phyloP scores from a whole-genome alignment of 2,888 invertebrate genomes.

The Embidobia sp. region DNA sequence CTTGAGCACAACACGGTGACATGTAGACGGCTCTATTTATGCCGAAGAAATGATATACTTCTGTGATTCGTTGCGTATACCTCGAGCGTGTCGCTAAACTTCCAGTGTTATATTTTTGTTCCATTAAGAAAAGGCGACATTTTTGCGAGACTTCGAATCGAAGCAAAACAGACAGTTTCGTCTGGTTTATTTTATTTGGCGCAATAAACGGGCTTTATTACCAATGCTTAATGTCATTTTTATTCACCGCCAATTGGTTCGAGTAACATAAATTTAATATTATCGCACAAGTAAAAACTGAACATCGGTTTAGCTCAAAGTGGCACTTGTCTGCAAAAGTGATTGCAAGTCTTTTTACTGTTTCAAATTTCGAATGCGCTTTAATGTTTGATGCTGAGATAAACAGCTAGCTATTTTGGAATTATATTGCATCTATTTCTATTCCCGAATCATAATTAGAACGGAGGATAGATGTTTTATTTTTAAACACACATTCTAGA shows the following conservation, averaged over 20 bases:
- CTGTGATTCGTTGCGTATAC: constrained; percentile 27
- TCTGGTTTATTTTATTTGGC: not conserved
- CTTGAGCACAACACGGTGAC: constrained; percentile 38
- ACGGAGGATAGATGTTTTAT: constrained; percentile 13
- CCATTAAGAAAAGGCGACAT: not conserved
- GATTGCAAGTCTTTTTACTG: no score
- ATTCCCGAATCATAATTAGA: constrained; percentile 20
- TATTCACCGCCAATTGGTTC: no score
- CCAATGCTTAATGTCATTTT: no score
- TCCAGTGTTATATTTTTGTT: not conserved
- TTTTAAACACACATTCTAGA: no score
- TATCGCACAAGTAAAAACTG: no score
- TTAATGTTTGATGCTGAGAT: no score
- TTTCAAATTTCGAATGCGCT: no score
- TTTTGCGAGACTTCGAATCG: not conserved
- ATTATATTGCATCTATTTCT: constrained; percentile 30
- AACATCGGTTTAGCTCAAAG: no score
- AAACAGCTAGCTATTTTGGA: not conserved
- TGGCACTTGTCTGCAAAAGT: no score
- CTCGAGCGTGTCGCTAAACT: constrained; percentile 22
- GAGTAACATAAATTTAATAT: no score
- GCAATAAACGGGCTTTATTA: no score
- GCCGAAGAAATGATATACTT: constrained; percentile 45
- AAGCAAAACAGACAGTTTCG: no score
- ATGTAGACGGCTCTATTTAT: constrained; percentile 47